phyloP scores from a whole-genome alignment of 2,797 vertebrate species.

The Arnoldichthys spilopterus region DNA sequence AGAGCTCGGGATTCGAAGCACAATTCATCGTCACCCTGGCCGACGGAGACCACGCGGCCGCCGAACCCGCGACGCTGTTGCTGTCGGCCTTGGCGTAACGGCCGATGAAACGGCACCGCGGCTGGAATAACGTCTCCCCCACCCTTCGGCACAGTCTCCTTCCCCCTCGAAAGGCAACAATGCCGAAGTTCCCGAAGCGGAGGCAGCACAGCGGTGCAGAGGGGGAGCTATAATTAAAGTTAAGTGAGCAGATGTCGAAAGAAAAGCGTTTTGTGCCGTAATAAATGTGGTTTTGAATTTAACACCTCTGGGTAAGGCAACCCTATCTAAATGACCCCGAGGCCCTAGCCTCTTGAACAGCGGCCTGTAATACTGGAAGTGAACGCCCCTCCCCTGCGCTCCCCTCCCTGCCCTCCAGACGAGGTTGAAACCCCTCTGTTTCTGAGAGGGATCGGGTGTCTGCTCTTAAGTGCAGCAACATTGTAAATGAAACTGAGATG shows the following conservation, averaged over 20 bases:
- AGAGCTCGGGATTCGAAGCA: neutral
- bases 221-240: conserved; percentile 79
- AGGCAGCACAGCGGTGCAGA: conserved; percentile 70
- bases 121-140: neutral
- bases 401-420: conserved; percentile 70
- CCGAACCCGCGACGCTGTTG: neutral
- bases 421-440: conserved; percentile 77
- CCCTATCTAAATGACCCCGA: conserved; percentile 75
- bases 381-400: conserved; percentile 47
- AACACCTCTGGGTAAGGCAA: conserved; percentile 78
- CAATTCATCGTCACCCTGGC: neutral
- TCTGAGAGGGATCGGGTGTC: conserved; percentile 75
- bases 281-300: conserved; percentile 82
- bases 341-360: conserved; percentile 70
- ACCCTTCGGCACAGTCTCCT: conserved; percentile 9
- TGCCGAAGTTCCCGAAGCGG: conserved; percentile 63
- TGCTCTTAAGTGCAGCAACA: conserved; percentile 81
- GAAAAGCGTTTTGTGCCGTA: conserved; percentile 72
- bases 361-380: conserved; percentile 67
- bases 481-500: conserved; percentile 78
- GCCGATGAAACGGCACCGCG: neutral
- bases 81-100: neutral
- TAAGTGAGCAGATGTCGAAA: conserved; percentile 82
- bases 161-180: neutral
- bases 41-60: neutral